Percentiles rank a stretch among this genome's conserved stretches.
phyloP scores from a whole-genome alignment of 2,888 invertebrate species.

The Hemicrepidius hirtus region DNA sequence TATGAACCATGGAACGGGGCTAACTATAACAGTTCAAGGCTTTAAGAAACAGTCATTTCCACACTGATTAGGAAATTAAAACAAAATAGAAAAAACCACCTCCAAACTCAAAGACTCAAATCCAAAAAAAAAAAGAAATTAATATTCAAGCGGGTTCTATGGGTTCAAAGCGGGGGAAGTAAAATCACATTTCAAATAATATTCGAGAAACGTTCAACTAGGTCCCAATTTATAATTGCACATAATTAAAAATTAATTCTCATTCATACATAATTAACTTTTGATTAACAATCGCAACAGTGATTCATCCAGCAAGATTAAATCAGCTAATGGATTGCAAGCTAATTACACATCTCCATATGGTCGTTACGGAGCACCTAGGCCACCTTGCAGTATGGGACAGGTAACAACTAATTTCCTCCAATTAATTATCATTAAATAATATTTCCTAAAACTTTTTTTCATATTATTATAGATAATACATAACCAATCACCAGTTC shows the following conservation, averaged over 20 bases:
- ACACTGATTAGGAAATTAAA: too few species aligned
- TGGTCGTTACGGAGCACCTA: slow-evolving; percentile 79
- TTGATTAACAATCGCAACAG: slow-evolving; percentile 51
- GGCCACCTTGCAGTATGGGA: slow-evolving; percentile 81
- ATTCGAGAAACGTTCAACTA: too few species aligned
- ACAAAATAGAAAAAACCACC: too few species aligned
- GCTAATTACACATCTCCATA: slow-evolving; percentile 69
- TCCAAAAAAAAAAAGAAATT: too few species aligned
- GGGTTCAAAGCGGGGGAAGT: too few species aligned
- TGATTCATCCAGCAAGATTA: slow-evolving; percentile 53
- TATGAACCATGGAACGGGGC: too few species aligned
- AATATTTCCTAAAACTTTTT: background rate
- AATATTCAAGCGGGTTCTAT: too few species aligned
- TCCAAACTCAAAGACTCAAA: too few species aligned
- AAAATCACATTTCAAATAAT: too few species aligned
- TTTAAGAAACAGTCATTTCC: too few species aligned
- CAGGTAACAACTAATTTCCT: slow-evolving; percentile 71
- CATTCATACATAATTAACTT: slow-evolving; percentile 41
- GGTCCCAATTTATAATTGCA: too few species aligned
- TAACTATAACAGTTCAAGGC: too few species aligned
- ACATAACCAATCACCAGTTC: slow-evolving; percentile 75
- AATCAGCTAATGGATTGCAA: slow-evolving; percentile 69
- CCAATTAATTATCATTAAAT: background rate
- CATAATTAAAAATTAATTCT: background rate
- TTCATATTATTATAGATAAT: slow-evolving; percentile 77